Base-by-base conservation (phyloP, 2,888 invertebrate genomes). In the Drosophila putrida region DNA sequence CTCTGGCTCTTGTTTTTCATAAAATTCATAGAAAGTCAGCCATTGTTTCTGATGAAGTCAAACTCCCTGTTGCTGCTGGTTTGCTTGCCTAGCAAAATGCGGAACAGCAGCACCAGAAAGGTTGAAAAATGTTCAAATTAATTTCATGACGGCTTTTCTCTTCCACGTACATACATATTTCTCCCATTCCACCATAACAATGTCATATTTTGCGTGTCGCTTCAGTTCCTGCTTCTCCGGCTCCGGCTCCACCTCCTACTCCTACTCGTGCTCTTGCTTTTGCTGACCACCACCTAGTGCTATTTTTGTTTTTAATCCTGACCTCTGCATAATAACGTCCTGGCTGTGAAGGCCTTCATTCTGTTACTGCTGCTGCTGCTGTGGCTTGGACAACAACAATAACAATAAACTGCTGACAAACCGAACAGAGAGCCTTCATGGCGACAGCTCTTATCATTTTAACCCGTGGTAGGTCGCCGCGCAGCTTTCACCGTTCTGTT, bases 51-150 rank as follows among this genome's bases (percentile, higher is more conserved):
- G 81, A 84, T 83, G 78, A 75, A 84, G 76, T 76, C 66, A 54
- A 71, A 76, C 62, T 65, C 59, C 66, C 49, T 59, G 70, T 47
- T 71, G 74, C 61, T 68, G 35, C 27, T 47, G 47, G 33, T 59
- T 51, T 44, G 31, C 15, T 20, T 9, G 53, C 53, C 25, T 20
- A 20, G 41, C 59, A 27, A 47, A 63, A 49, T 49, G 28, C 39
- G 57, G 33, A 54, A 62, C 61, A 62, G 57, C 25, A 70, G 39
- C 35, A 20, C 20, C 20, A 59, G 62, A 63, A 69, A 74, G 63
- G 62, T 76, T 70, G 60, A 64, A 67, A 86, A 85, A 82, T 89
- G 74, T 74, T 82, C 69, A 85, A 87, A 89, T 89, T 88, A 80
- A 80, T 85, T 84, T 88, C 67, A 77, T 72, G 80, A 69, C 76